Evolutionary conservation across 1,140 invertebrate genomes (phyloP).

Genomic region (Papilio aristodemus): DNA sequence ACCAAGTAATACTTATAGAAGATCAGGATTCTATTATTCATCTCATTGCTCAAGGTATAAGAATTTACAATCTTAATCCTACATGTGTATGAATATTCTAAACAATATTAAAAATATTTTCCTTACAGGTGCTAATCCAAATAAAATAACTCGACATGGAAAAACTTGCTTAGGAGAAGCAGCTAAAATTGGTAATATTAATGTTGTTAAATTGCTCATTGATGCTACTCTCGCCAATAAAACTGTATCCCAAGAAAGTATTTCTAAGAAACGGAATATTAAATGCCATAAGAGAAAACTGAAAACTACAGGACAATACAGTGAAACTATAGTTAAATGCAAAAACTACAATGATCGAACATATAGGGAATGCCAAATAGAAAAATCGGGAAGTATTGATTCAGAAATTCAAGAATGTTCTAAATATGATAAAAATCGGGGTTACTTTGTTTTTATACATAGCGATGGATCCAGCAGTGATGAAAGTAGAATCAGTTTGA

Average conservation of each 20-base stretch:
- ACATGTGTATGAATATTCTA: constrained; percentile 17
- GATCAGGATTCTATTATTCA: constrained; percentile 50
- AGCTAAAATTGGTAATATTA: constrained; percentile 58
- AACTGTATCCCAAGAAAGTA: constrained; percentile 35
- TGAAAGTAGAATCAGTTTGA: constrained; percentile 59
- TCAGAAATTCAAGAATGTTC: constrained; percentile 38
- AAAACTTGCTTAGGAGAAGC: constrained; percentile 72
- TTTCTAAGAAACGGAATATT: constrained; percentile 47
- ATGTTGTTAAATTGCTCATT: constrained; percentile 57
- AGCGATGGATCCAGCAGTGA: constrained; percentile 70
- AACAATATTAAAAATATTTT: constrained; percentile 19
- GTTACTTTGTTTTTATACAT: constrained; percentile 71
- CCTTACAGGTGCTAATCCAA: constrained; percentile 69
- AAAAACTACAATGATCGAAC: constrained; percentile 60
- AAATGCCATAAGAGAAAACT: constrained; percentile 69
- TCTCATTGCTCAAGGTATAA: constrained; percentile 54
- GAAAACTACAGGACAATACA: constrained; percentile 42
- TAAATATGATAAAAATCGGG: constrained; percentile 62
- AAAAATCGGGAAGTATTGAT: constrained; percentile 39
- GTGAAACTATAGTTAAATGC: constrained; percentile 60
- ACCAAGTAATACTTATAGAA: constrained; percentile 51
- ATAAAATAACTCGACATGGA: constrained; percentile 61
- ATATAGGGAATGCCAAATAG: constrained; percentile 43
- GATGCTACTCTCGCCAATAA: constrained; percentile 45
- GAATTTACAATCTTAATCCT: constrained; percentile 8